Evolutionary conservation across 2,113 vertebrate species (phyloP).

Genomic region (Dasyprocta punctata): DNA sequence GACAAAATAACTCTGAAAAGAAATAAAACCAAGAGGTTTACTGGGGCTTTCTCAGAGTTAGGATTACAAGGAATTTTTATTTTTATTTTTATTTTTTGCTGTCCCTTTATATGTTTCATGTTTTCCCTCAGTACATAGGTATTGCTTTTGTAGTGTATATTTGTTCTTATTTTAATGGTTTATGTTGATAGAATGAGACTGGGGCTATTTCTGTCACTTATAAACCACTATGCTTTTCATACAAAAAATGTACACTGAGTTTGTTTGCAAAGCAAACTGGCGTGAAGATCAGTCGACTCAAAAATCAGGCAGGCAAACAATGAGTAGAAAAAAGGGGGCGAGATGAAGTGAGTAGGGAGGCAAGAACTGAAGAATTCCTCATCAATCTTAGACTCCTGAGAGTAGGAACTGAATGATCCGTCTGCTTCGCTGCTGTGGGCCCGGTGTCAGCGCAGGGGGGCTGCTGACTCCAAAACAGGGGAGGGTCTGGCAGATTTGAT

Average conservation of each 20-base stretch:
- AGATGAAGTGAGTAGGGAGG: neutral
- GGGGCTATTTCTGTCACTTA: neutral
- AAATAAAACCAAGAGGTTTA: neutral
- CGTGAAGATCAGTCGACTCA: neutral
- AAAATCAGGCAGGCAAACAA: neutral
- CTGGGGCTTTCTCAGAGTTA: neutral
- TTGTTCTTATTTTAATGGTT: neutral
- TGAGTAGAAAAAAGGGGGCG: neutral
- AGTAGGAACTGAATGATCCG: neutral
- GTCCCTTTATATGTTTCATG: neutral
- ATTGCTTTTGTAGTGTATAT: neutral
- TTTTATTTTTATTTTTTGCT: neutral
- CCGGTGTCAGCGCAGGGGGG: neutral
- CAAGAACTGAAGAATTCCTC: neutral
- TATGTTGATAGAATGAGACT: neutral
- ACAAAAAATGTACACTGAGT: neutral
- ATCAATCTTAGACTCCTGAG: neutral
- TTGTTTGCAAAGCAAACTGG: neutral
- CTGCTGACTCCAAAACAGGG: neutral
- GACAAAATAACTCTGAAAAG: conserved; percentile 3
- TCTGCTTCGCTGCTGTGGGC: neutral
- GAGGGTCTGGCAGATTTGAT: neutral
- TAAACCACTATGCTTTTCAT: neutral
- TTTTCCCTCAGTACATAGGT: neutral
- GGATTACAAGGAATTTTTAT: neutral